Conservation (phyloP, 1,140 invertebrate genomes). For the Steinernema feltiae region DNA sequence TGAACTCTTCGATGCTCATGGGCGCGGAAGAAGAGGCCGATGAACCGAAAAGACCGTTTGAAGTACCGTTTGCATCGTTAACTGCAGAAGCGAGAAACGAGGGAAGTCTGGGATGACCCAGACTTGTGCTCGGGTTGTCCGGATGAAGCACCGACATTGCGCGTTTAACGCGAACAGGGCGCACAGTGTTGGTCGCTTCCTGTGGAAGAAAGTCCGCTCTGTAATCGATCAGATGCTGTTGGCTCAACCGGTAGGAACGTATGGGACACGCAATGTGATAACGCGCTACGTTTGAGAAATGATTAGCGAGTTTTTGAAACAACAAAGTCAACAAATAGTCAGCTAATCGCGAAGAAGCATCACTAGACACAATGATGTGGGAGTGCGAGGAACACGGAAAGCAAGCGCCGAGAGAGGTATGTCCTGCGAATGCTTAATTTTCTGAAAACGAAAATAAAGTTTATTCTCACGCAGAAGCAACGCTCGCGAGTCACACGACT, state of each 20-base stretch:
- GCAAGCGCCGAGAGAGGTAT: no score
- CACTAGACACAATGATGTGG: no score
- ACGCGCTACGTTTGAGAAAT: not conserved
- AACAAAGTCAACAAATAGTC: conserved; percentile 13
- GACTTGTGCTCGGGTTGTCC: conserved; percentile 12
- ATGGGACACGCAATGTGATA: not conserved
- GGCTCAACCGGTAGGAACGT: not conserved
- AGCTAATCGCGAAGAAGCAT: no score
- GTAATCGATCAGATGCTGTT: conserved; percentile 9
- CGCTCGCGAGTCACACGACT: no score
- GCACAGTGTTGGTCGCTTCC: not conserved
- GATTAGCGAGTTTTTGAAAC: not conserved
- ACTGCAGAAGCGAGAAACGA: not conserved
- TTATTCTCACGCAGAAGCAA: no score
- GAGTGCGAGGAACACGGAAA: no score
- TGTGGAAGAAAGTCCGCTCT: not conserved
- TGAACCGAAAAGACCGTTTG: not conserved
- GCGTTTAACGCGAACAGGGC: not conserved
- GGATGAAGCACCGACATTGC: conserved; percentile 15
- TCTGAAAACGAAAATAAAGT: no score
- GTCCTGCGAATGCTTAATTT: no score
- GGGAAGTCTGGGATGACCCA: conserved; percentile 5
- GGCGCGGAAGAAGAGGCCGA: not conserved
- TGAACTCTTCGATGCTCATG: not conserved
- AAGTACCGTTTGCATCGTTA: not conserved